Evolutionary conservation across 2,888 invertebrate species (phyloP).

Genomic region (Seira ritae): DNA sequence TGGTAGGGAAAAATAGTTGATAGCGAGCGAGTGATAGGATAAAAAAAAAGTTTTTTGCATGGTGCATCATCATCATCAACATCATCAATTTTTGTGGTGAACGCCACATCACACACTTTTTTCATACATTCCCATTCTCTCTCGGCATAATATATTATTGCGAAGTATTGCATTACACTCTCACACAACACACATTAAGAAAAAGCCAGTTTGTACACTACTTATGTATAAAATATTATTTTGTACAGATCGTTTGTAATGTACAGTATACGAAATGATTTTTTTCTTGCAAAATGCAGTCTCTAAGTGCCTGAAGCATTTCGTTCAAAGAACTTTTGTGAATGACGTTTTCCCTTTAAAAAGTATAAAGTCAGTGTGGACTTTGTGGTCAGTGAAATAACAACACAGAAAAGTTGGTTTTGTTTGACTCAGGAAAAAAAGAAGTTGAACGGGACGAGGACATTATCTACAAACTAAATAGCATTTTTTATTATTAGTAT

Average conservation of each 20-base stretch:
- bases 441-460: not conserved
- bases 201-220: constrained; percentile 23
- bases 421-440: not conserved
- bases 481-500: not conserved
- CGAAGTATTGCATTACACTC: constrained; percentile 20
- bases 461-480: not conserved
- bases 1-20: not conserved
- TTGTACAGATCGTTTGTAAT: not conserved
- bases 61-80: constrained; percentile 44
- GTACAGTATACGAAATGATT: constrained; percentile 5
- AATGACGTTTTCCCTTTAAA: constrained; percentile 61
- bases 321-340: constrained; percentile 62
- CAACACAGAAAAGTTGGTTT: constrained; percentile 31
- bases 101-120: constrained; percentile 38
- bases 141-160: constrained; percentile 8
- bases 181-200: constrained; percentile 28
- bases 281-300: constrained; percentile 14
- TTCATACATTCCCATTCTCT: constrained; percentile 53
- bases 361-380: constrained; percentile 60
- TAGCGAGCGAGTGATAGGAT: not conserved
- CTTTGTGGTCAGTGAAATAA: constrained; percentile 67
- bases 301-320: constrained; percentile 13
- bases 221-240: not conserved
- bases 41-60: constrained; percentile 41
- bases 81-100: constrained; percentile 28